A percentile compares a stretch with the other conserved stretches of the same genome.
These are phyloP conservation scores for Aplochiton taeniatus DNA, from an alignment of 2,797 vertebrate species.

Conservation along the genomic window DNA sequence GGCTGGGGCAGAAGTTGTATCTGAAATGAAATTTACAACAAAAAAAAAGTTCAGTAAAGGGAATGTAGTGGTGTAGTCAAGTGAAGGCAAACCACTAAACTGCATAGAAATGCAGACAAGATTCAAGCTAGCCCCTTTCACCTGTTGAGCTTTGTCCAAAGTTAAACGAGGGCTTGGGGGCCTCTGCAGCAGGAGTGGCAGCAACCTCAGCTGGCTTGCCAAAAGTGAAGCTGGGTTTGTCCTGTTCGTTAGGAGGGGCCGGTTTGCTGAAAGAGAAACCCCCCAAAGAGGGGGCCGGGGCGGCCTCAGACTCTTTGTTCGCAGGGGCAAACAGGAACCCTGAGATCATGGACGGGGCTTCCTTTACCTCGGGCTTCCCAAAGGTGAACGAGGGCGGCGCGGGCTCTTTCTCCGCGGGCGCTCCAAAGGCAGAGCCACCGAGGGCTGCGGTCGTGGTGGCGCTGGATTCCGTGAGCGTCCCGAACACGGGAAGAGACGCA, in stretches of 20 bases:
- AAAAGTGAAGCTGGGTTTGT: slow-evolving; percentile 58
- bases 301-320: slow-evolving; percentile 78
- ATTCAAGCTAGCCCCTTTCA: slow-evolving; percentile 37
- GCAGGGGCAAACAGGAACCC: slow-evolving; percentile 75
- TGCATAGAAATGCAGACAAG: background rate
- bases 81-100: too few relatives aligned
- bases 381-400: slow-evolving; percentile 76
- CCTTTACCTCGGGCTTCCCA: slow-evolving; percentile 84
- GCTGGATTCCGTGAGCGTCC: slow-evolving; percentile 40
- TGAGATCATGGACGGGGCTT: slow-evolving; percentile 55
- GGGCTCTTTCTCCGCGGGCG: slow-evolving; percentile 67
- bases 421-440: slow-evolving; percentile 59
- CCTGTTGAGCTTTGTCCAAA: slow-evolving; percentile 82
- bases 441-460: slow-evolving; percentile 25
- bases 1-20: slow-evolving; percentile 76
- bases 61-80: background rate
- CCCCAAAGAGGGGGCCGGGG: slow-evolving; percentile 22
- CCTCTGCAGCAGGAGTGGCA: slow-evolving; percentile 60
- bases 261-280: slow-evolving; percentile 83
- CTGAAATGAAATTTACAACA: slow-evolving; percentile 65
- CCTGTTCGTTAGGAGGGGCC: slow-evolving; percentile 75
- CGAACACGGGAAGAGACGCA: slow-evolving; percentile 58
- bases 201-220: slow-evolving; percentile 72
- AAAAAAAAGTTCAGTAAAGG: background rate
- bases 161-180: slow-evolving; percentile 74